These are phyloP conservation scores for Nemoura dubitans DNA, from an alignment of 2,888 invertebrate genomes.

Conservation along the genomic window DNA sequence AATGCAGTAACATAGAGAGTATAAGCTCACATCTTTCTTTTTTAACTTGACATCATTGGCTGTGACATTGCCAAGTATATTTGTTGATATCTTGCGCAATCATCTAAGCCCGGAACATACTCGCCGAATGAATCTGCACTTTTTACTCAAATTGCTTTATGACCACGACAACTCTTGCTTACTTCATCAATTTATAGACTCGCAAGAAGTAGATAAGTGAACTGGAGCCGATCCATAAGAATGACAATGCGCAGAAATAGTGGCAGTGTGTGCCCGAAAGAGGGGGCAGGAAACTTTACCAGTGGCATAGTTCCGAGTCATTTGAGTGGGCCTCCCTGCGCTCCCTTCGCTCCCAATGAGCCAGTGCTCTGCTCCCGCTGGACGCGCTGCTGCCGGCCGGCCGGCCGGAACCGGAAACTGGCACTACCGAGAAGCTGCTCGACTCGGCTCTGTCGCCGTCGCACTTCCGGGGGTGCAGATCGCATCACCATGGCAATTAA, in stretches of 20 bases:
- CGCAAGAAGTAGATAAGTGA: conserved; percentile 4
- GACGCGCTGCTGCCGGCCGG: background rate
- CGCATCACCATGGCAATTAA: conserved; percentile 31
- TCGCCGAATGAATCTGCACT: background rate
- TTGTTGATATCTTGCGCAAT: background rate
- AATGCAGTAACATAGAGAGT: no score
- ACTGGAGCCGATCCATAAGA: background rate
- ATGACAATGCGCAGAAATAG: background rate
- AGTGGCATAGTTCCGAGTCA: conserved; percentile 47
- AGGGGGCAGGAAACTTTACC: conserved; percentile 46
- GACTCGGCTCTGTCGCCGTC: conserved; percentile 24
- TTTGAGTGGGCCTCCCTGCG: conserved; percentile 34
- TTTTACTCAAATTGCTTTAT: background rate
- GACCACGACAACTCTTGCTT: background rate
- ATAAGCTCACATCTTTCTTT: no score
- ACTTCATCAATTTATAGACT: background rate
- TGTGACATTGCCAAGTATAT: no score
- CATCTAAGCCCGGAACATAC: background rate
- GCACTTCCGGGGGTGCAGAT: conserved; percentile 28
- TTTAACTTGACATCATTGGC: no score
- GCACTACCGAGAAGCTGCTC: conserved; percentile 44
- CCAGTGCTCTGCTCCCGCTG: background rate
- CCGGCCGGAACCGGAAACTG: conserved; percentile 46
- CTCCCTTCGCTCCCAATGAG: background rate
- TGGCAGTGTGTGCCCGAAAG: background rate